Conservation (phyloP, 2,888 invertebrate genomes). For the Folsomia candida region DNA sequence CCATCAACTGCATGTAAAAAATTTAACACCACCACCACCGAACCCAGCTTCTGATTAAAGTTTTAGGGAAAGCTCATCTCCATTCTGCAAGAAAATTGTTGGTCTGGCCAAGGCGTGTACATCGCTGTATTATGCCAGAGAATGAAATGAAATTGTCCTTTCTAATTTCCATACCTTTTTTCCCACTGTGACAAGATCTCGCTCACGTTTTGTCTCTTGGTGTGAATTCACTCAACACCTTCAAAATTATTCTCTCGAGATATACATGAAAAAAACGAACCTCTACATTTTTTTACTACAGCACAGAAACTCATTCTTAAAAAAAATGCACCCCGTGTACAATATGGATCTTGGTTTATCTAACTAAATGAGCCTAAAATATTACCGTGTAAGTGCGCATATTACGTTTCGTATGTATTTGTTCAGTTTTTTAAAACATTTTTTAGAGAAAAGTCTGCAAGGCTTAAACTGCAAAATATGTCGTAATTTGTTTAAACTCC, state of each 20-base stretch:
- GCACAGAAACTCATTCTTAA: too few species aligned
- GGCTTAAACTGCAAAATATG: background rate
- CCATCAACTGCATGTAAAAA: slow-evolving; percentile 28
- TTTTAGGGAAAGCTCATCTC: slow-evolving; percentile 27
- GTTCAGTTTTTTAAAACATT: too few species aligned
- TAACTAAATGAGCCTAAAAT: too few species aligned
- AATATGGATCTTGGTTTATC: too few species aligned
- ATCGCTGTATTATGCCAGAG: background rate
- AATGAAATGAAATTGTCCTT: slow-evolving; percentile 3
- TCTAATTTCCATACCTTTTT: background rate
- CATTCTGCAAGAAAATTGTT: background rate
- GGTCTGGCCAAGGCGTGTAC: background rate
- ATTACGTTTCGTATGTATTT: too few species aligned
- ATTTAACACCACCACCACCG: slow-evolving; percentile 18
- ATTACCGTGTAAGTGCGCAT: too few species aligned
- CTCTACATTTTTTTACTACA: slow-evolving; percentile 6
- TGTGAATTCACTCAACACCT: background rate
- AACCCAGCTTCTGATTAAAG: slow-evolving; percentile 33
- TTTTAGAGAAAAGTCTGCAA: background rate
- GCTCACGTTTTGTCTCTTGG: background rate
- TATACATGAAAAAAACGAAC: slow-evolving; percentile 1
- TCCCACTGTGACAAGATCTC: background rate
- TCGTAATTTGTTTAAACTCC: background rate
- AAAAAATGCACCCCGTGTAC: too few species aligned
- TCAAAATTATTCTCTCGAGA: background rate